Base-by-base conservation (phyloP, 1,140 invertebrate species). In the Tetramorium alpestre region DNA sequence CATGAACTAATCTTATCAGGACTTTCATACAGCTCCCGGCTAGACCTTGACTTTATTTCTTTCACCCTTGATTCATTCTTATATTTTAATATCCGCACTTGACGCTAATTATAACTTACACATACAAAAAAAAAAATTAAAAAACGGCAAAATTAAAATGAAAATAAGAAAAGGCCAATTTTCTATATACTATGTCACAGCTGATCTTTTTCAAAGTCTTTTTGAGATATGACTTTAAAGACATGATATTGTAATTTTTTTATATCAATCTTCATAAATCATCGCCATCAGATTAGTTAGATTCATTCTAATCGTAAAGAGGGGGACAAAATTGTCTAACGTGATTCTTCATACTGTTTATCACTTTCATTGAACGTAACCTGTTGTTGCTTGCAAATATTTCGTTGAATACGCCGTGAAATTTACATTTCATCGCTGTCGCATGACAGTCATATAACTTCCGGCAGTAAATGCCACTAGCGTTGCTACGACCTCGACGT, bases 311-410 rank as follows among this genome's bases (percentile, higher is more conserved):
- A 7, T 22, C 7, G 25, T 28, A 28, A 56, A 49, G 47, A 51
- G n/a, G 44, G 11, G 38, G 49, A 22, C 6, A 11, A 11, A 33
- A 51, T 65, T 7, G 16, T 38, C 6, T 70, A 56, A 22, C 64
- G 22, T 67, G 58, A 84, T 84, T 51, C 11, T 13, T 60, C 13
- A 22, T 62, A 54, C 28, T 1, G 22, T 85, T 85, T 75, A 84
- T 54, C 25, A 28, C 4, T 51, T 18, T 8, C 25, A 11, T 2
- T 51, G 22, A 51, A 41, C 28, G 16, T 67, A 44, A 85, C 70
- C 85, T 88, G 87, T 88, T 88, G 85, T 85, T 88, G 16, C 44
- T 67, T 41, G 58, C 25, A 82, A 78, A 86, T 49, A 78, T 88
- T 78, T 86, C 13, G 33, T 54, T 47, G 22, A 72, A 58, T n/a